Evolutionary conservation across 2,797 vertebrate genomes (phyloP).

Genomic region (Pteronotus mesoamericanus): DNA sequence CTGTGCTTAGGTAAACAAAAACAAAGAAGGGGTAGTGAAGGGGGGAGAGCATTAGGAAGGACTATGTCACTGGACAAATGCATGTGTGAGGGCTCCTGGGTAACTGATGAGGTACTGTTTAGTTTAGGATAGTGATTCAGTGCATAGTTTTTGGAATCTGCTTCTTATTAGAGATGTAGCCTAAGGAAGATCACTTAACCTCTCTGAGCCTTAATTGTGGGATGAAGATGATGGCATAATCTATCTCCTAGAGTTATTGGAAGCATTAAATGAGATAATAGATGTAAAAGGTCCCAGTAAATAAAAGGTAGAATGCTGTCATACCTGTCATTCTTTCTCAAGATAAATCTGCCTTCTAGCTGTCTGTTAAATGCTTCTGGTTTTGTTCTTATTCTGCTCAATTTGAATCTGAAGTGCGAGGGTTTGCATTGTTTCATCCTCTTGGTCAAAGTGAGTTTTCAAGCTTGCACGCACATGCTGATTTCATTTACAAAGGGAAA

Average conservation of each 20-base stretch:
- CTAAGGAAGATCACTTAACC: not conserved
- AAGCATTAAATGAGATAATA: not conserved
- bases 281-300: not conserved
- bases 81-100: not conserved
- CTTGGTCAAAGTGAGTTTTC: not conserved
- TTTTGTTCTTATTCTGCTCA: not conserved
- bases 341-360: not conserved
- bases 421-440: not conserved
- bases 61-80: not conserved
- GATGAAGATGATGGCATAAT: not conserved
- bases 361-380: not conserved
- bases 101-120: not conserved
- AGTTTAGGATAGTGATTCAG: not conserved
- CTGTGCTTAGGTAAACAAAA: constrained; percentile 37
- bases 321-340: not conserved
- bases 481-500: not conserved
- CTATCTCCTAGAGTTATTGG: not conserved
- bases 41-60: not conserved
- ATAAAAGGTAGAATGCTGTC: too few species aligned
- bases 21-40: not conserved
- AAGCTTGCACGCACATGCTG: not conserved
- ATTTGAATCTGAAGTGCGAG: not conserved
- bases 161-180: not conserved
- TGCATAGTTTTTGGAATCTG: not conserved
- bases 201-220: not conserved